Evolutionary conservation across 2,888 invertebrate species (phyloP).

Genomic region (Hydraecia micacea): DNA sequence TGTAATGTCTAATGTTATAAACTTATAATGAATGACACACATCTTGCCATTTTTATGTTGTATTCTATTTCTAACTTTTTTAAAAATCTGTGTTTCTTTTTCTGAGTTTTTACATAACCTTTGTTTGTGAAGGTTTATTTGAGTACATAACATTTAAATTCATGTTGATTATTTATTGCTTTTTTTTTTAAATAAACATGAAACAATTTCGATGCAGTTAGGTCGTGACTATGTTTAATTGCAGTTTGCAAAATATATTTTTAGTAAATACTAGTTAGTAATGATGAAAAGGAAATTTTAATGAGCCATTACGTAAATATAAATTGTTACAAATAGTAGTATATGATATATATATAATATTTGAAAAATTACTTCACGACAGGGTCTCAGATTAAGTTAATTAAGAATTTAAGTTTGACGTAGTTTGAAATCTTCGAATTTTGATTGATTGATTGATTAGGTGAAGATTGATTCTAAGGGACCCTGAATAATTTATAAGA

Average conservation of each 20-base stretch:
- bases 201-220: conserved; percentile 59
- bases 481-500: conserved; percentile 60
- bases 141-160: conserved; percentile 14
- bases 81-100: conserved; percentile 12
- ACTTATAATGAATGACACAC: conserved; percentile 36
- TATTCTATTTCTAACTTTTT: conserved; percentile 16
- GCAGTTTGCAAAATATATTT: conserved; percentile 43
- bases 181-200: conserved; percentile 38
- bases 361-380: conserved; percentile 50
- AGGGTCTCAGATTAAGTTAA: conserved; percentile 60
- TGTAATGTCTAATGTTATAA: conserved; percentile 41
- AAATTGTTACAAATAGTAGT: conserved; percentile 60
- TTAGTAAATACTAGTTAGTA: conserved; percentile 50
- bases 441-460: conserved; percentile 22
- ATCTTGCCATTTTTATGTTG: conserved; percentile 43
- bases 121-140: conserved; percentile 40
- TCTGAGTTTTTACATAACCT: conserved; percentile 2
- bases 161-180: not conserved
- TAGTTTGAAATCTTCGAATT: conserved; percentile 36
- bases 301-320: conserved; percentile 60
- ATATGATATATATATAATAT: conserved; percentile 22
- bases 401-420: conserved; percentile 50
- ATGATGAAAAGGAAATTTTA: conserved; percentile 42
- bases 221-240: conserved; percentile 45
- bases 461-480: conserved; percentile 47